Base-by-base conservation (phyloP, 2,113 vertebrate genomes). In the Leptocoma aspasia region DNA sequence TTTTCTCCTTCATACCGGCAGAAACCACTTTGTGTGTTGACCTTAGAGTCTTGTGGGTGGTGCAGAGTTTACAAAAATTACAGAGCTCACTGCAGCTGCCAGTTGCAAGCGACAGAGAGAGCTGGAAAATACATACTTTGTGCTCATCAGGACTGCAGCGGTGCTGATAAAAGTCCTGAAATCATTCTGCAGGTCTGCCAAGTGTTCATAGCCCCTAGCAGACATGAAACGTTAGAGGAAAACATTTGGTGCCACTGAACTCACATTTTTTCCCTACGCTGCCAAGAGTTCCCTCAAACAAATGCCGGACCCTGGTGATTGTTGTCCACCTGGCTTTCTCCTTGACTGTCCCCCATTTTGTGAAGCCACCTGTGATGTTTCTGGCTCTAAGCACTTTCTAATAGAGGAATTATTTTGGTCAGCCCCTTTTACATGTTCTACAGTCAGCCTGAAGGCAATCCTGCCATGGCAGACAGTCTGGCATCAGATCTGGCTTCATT, bases 401-500 rank as follows among this genome's bases (percentile, higher is more conserved):
- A 2, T 17, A 18, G 19, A 93, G 68, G 18, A 82, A 90, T 86
- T 77, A 68, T 63, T 93, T 88, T 56, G 88, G 85, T 93, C 92
- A 94, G 56, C 39, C 68, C 63, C 52, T 86, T 86, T 73, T 37
- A 78, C 44, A 71, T 26, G 27, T 61, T 91, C 79, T 63, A 41
- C 35, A 90, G 56, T 39, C 68, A 77, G 91, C 92, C 84, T 87
- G 85, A 95, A 80, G 89, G 79, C 76, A 82, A 66, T 91, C 78
- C 65, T 94, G 83, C 93, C 81, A 77, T 85, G 84, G 92, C 83
- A 96, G 93, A 93, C 91, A 94, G 82, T 90, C 86, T 96, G 88
- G 92, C 86, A 96, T 92, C 93, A 96, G 87, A 93, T 89, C 90
- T 90, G 69, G 85, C 85, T 94, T 89, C 76, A 92, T 82, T 93